These are phyloP conservation scores for Nansenia antarctica DNA, from an alignment of 2,113 vertebrate genomes.

Conservation along the genomic window DNA sequence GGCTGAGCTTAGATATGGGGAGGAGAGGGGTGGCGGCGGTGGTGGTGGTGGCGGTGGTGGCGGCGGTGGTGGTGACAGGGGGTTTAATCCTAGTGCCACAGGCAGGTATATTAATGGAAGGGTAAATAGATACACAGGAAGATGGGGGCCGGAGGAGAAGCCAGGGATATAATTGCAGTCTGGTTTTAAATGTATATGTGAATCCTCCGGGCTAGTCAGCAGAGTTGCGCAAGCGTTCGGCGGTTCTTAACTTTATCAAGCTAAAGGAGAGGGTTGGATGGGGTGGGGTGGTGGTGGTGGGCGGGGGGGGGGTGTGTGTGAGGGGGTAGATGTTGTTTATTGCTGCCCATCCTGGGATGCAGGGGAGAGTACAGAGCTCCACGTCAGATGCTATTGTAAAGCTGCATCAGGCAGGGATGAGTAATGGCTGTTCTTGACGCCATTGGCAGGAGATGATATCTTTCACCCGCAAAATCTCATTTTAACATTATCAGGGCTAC, in stretches of 20 bases:
- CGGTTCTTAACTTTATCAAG: conserved; percentile 72
- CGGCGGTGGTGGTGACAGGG: no score
- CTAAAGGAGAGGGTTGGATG: conserved; percentile 44
- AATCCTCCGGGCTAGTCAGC: conserved; percentile 59
- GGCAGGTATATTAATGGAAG: conserved; percentile 73
- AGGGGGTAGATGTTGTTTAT: conserved; percentile 74
- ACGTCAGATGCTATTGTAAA: conserved; percentile 38
- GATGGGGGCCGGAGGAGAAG: conserved; percentile 65
- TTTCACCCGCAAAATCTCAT: conserved; percentile 37
- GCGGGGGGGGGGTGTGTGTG: no score
- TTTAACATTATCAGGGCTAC: conserved; percentile 21
- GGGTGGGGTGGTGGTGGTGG: conserved; percentile 29
- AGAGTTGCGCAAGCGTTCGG: conserved; percentile 65
- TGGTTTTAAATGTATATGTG: conserved; percentile 61
- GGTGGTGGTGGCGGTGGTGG: no score
- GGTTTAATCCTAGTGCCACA: conserved; percentile 72
- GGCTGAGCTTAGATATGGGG: conserved; percentile 46
- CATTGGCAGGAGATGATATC: conserved; percentile 9
- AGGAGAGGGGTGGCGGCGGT: conserved; percentile 19
- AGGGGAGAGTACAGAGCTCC: conserved; percentile 28
- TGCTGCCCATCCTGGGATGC: conserved; percentile 58
- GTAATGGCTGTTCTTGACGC: conserved; percentile 16
- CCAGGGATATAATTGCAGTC: conserved; percentile 77
- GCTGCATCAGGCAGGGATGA: conserved; percentile 24
- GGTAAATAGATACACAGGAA: conserved; percentile 77